A percentile compares a stretch with the other conserved stretches of the same genome.
phyloP scores from a whole-genome alignment of 2,113 vertebrate species.

The Scatophagus argus region DNA sequence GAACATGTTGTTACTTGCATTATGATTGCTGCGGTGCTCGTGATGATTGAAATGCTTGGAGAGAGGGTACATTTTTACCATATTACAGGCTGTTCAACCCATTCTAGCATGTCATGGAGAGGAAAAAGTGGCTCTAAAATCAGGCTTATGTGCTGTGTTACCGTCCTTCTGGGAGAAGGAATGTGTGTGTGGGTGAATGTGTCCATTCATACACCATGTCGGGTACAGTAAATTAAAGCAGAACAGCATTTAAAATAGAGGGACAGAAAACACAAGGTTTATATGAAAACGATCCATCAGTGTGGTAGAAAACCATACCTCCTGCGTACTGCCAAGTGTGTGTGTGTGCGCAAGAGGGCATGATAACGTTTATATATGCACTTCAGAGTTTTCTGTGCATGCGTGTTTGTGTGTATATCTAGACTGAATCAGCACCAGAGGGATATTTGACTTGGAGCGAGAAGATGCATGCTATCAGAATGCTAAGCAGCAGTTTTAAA shows the following conservation, averaged over 20 bases:
- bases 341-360: not conserved
- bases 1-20: conserved; percentile 73
- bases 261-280: conserved; percentile 35
- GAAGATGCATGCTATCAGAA: conserved; percentile 63
- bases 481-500: conserved; percentile 72
- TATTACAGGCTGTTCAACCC: conserved; percentile 35
- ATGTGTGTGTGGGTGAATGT: conserved; percentile 2
- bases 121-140: conserved; percentile 48
- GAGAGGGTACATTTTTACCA: conserved; percentile 12
- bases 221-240: conserved; percentile 47
- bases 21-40: conserved; percentile 61
- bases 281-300: conserved; percentile 59
- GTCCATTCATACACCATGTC: conserved; percentile 7
- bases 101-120: conserved; percentile 36
- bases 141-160: conserved; percentile 31
- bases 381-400: conserved; percentile 22
- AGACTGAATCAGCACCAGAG: conserved; percentile 27
- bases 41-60: conserved; percentile 44
- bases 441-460: conserved; percentile 58
- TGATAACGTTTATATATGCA: conserved; percentile 10
- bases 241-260: conserved; percentile 20
- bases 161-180: conserved; percentile 12
- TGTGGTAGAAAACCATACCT: conserved; percentile 16
- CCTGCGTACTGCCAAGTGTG: not conserved
- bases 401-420: conserved; percentile 25